Percentiles rank a stretch among this genome's conserved stretches.
phyloP scores from a whole-genome alignment of 1,140 invertebrate genomes.

The Asbolus verrucosus region DNA sequence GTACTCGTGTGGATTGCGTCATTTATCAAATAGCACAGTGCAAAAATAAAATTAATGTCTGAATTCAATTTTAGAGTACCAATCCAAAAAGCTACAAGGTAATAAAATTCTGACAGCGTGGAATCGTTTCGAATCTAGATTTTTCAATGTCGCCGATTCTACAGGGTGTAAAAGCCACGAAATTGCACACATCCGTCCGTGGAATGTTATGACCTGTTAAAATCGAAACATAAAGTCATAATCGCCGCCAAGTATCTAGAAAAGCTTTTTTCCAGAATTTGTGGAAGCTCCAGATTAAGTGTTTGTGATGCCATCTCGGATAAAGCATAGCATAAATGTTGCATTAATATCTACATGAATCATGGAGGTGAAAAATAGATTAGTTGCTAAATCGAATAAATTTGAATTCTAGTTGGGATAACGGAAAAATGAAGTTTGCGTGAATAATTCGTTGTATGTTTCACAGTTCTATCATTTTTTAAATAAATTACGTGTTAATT shows the following conservation, averaged over 20 bases:
- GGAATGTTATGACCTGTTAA: not conserved
- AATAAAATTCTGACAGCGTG: slow-evolving; percentile 1
- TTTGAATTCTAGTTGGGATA: not conserved
- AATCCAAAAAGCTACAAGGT: slow-evolving; percentile 18
- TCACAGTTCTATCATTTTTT: not conserved
- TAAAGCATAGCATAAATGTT: not conserved
- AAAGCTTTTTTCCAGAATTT: not conserved
- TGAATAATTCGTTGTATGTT: not conserved
- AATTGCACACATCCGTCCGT: too few relatives aligned
- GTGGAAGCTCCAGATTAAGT: not conserved
- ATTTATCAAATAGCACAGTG: slow-evolving; percentile 19
- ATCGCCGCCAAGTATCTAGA: not conserved
- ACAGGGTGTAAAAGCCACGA: too few relatives aligned
- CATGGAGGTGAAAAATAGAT: too few relatives aligned
- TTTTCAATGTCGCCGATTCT: too few relatives aligned
- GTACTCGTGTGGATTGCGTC: slow-evolving; percentile 28
- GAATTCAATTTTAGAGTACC: slow-evolving; percentile 22
- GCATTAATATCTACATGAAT: too few relatives aligned
- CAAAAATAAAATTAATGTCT: slow-evolving; percentile 27
- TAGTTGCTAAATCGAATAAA: too few relatives aligned
- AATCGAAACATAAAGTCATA: not conserved
- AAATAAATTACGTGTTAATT: not conserved
- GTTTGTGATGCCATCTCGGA: not conserved
- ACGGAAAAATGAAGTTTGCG: not conserved
- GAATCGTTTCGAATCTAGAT: too few relatives aligned